These are phyloP conservation scores for Aselliscus stoliczkanus DNA, from an alignment of 2,797 vertebrate species.

Conservation along the genomic window DNA sequence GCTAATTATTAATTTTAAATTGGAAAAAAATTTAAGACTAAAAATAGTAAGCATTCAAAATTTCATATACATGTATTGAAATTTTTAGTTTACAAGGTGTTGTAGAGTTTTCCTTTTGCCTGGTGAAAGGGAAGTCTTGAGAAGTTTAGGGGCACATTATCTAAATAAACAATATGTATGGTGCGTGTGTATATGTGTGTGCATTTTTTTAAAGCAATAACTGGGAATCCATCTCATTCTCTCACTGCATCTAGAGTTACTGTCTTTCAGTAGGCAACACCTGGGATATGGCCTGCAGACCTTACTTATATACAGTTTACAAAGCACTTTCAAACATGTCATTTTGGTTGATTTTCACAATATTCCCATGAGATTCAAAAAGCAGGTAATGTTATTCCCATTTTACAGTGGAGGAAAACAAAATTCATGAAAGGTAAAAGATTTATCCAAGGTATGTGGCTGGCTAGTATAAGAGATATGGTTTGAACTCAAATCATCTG, in stretches of 20 bases:
- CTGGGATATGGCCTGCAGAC: not conserved
- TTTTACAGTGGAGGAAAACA: not conserved
- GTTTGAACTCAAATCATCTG: not conserved
- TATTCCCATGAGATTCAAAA: not conserved
- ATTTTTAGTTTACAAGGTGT: not conserved
- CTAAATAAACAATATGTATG: not conserved
- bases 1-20: not conserved
- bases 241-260: not conserved
- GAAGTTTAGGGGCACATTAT: not conserved
- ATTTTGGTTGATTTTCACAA: not conserved
- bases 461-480: not conserved
- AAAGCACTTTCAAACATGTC: not conserved
- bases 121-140: not conserved
- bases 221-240: not conserved
- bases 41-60: not conserved
- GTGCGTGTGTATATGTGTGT: not conserved
- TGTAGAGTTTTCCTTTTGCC: not conserved
- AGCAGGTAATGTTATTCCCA: not conserved
- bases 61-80: not conserved
- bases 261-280: not conserved
- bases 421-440: not conserved
- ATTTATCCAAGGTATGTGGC: not conserved
- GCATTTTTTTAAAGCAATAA: not conserved
- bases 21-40: not conserved
- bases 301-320: not conserved